These are phyloP conservation scores for Isurus oxyrinchus DNA, from an alignment of 2,113 vertebrate genomes.

Conservation along the genomic window DNA sequence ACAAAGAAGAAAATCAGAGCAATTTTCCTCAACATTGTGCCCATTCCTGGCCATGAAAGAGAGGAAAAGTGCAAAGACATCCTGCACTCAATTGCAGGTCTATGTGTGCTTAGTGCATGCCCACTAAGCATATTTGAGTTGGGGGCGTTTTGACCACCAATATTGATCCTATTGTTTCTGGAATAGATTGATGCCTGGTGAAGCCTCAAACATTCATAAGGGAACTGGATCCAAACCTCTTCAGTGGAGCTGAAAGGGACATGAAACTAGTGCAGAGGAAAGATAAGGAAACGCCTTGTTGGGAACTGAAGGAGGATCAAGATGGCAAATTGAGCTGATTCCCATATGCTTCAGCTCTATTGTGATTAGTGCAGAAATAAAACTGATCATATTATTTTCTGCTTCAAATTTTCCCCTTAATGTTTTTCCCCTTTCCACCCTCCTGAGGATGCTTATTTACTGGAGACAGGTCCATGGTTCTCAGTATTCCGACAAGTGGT, in stretches of 20 bases:
- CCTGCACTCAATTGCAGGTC: not conserved
- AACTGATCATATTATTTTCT: not conserved
- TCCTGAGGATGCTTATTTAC: not conserved
- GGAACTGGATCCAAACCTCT: not conserved
- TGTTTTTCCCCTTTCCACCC: not conserved
- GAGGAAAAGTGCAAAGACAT: not conserved
- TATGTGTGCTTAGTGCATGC: not conserved
- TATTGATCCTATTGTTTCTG: not conserved
- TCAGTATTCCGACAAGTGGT: not conserved
- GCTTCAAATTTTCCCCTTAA: not conserved
- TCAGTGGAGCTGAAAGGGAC: not conserved
- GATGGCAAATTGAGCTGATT: not conserved
- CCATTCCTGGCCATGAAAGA: no score
- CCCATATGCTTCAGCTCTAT: not conserved
- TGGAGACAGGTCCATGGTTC: not conserved
- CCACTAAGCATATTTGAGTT: not conserved
- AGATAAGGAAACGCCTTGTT: not conserved
- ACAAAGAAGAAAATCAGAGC: not conserved
- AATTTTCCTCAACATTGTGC: no score
- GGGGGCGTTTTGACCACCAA: not conserved
- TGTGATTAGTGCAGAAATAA: not conserved
- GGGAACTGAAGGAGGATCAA: not conserved
- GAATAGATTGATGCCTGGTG: not conserved
- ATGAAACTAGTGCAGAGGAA: not conserved
- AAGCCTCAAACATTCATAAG: not conserved